Conservation (phyloP, 2,888 invertebrate species). For the Antheraea yamamai region DNA sequence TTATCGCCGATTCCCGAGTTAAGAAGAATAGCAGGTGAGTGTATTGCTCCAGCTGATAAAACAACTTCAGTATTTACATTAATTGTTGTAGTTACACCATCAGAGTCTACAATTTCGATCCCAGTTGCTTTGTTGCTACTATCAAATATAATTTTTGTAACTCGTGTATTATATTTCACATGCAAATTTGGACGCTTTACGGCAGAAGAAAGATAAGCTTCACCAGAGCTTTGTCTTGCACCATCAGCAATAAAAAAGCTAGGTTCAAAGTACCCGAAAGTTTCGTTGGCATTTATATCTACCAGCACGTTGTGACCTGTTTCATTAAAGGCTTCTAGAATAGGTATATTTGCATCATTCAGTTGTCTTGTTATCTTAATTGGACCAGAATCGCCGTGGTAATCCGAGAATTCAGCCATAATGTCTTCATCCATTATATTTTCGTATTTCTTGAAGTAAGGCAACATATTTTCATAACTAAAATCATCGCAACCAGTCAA, state of each 20-base stretch:
- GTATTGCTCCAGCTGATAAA: slow-evolving; percentile 48
- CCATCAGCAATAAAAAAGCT: slow-evolving; percentile 36
- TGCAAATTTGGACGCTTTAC: slow-evolving; percentile 38
- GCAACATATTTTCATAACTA: slow-evolving; percentile 37
- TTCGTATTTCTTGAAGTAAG: slow-evolving; percentile 50
- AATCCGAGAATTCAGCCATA: slow-evolving; percentile 16
- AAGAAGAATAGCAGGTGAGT: slow-evolving; percentile 46
- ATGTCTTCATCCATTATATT: slow-evolving; percentile 36
- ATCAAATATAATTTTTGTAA: slow-evolving; percentile 42
- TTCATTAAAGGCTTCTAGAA: slow-evolving; percentile 37
- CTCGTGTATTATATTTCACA: slow-evolving; percentile 37
- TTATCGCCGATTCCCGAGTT: slow-evolving; percentile 50
- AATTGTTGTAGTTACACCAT: slow-evolving; percentile 29
- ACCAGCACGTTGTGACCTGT: slow-evolving; percentile 28
- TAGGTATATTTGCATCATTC: slow-evolving; percentile 20
- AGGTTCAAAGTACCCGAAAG: slow-evolving; percentile 36
- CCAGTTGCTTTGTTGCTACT: slow-evolving; percentile 43
- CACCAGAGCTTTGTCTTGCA: slow-evolving; percentile 38
- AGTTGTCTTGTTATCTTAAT: slow-evolving; percentile 35
- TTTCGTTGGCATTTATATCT: slow-evolving; percentile 35
- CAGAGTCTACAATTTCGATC: slow-evolving; percentile 32
- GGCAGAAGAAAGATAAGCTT: slow-evolving; percentile 34
- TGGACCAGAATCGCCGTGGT: slow-evolving; percentile 41
- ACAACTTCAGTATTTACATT: slow-evolving; percentile 45
- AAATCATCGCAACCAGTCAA: slow-evolving; percentile 39